A percentile compares a stretch with the other conserved stretches of the same genome.
Conservation (phyloP, 1,140 invertebrate species). For the Andrena cerasifolii region DNA sequence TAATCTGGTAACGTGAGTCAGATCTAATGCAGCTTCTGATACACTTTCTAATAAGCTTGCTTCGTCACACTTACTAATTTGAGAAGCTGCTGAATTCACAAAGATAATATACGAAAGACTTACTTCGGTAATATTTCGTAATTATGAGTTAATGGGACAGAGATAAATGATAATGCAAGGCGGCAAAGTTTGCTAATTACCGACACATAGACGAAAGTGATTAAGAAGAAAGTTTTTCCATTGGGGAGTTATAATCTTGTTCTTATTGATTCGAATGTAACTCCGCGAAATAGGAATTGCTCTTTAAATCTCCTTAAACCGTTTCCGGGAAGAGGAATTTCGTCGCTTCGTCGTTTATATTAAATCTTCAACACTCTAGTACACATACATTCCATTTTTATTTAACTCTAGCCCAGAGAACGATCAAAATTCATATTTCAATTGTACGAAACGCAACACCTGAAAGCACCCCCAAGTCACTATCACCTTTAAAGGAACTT, state of each 20-base stretch:
- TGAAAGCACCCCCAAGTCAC: background rate
- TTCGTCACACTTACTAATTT: background rate
- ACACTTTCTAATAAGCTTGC: too few species aligned
- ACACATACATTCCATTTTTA: constrained; percentile 21
- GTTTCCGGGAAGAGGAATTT: constrained; percentile 18
- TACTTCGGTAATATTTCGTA: background rate
- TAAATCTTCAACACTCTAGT: background rate
- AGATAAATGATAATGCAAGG: constrained; percentile 21
- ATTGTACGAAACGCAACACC: background rate
- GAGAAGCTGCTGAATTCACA: too few species aligned
- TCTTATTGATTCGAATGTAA: constrained; percentile 48
- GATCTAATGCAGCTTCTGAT: too few species aligned
- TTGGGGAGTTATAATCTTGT: constrained; percentile 38
- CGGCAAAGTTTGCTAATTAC: constrained; percentile 34
- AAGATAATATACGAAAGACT: background rate
- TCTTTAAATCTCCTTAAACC: constrained; percentile 10
- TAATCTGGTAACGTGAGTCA: too few species aligned
- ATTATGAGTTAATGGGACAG: constrained; percentile 16
- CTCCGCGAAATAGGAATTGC: constrained; percentile 28
- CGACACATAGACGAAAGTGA: constrained; percentile 38
- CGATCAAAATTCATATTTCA: background rate
- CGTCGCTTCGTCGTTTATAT: constrained; percentile 10
- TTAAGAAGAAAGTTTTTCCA: constrained; percentile 50
- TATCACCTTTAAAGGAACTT: background rate
- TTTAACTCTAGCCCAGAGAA: background rate